phyloP scores from a whole-genome alignment of 2,113 vertebrate genomes.

The Pimephales promelas region DNA sequence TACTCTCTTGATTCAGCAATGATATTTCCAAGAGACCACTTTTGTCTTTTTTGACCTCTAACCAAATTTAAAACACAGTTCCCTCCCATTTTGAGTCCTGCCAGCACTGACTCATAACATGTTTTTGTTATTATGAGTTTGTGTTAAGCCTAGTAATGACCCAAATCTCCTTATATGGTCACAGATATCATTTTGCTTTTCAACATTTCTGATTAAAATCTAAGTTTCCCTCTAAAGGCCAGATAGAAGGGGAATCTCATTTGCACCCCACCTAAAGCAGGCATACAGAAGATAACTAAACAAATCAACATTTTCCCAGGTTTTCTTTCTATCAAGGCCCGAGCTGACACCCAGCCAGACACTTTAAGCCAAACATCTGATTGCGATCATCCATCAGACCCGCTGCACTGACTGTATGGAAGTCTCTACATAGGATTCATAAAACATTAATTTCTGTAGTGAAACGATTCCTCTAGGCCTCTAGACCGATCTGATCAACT shows the following conservation, averaged over 20 bases:
- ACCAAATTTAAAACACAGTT: constrained; percentile 7
- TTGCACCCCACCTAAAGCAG: constrained; percentile 36
- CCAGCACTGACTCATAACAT: constrained; percentile 15
- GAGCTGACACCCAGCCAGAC: constrained; percentile 54
- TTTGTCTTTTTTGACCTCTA: neutral
- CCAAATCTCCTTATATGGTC: constrained; percentile 21
- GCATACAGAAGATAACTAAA: constrained; percentile 41
- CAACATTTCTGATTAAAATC: neutral
- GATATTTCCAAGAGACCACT: neutral
- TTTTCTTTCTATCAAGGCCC: constrained; percentile 19
- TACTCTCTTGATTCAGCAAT: constrained; percentile 10
- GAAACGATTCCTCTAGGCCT: neutral
- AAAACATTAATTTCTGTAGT: neutral
- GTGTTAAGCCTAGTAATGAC: neutral
- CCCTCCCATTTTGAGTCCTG: neutral
- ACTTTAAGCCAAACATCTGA: constrained; percentile 56
- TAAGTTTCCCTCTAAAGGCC: neutral
- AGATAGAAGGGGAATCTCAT: neutral
- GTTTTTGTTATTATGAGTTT: constrained; percentile 13
- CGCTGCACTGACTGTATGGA: neutral
- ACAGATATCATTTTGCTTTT: neutral
- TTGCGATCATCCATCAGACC: constrained; percentile 41
- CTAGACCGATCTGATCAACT: neutral
- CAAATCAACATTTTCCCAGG: constrained; percentile 49
- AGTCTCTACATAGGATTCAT: neutral